Base-by-base conservation (phyloP, 1,140 invertebrate species). In the Achatina immaculata region DNA sequence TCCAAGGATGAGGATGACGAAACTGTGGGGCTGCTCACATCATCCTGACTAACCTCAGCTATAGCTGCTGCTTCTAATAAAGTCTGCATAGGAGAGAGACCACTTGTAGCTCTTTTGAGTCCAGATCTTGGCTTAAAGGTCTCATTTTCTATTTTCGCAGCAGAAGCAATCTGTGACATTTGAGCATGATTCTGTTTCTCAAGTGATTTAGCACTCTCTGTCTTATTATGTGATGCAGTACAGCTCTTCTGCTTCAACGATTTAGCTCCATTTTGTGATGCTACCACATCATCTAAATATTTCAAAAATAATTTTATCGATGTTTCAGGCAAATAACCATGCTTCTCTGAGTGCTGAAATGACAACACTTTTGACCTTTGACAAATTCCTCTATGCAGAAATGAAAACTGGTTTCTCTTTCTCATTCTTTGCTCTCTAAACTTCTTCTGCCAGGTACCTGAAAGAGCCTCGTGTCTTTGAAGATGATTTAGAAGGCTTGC, bases 401-500 rank as follows among this genome's bases (percentile, higher is more conserved):
- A 2, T 62, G 58, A 31, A n/a, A 58, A 58, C 6, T 31, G 38
- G 16, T 0, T 40, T 38, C 24, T 62, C 24, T 21, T 76, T 1
- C 40, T 14, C 31, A 36, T 28, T 65, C 40, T 48, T 43, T 11
- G 3, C 28, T 62, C 6, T 11, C 58, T 34, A 1, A 76, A 62
- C 28, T 36, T 36, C 16, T 76, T 62, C 36, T 38, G 31, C 48
- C 48, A 65, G 14, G 34, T 16, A 31, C 58, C 76, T 40, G 74
- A n/a, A 28, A 68, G 36, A 2, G 28, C 76, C 19, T 45, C 76
- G 48, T 78, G 76, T 6, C 76, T 36, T 36, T 78, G 76, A 34
- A 78, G 36, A 31, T 78, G 76, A 68, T 69, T 78, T 21, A 78
- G 43, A 31, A 78, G 76, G 31, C 40, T 78, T 36, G 76, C 76